Base-by-base conservation (phyloP, 2,113 vertebrate species). In the Calyptomena viridis region DNA sequence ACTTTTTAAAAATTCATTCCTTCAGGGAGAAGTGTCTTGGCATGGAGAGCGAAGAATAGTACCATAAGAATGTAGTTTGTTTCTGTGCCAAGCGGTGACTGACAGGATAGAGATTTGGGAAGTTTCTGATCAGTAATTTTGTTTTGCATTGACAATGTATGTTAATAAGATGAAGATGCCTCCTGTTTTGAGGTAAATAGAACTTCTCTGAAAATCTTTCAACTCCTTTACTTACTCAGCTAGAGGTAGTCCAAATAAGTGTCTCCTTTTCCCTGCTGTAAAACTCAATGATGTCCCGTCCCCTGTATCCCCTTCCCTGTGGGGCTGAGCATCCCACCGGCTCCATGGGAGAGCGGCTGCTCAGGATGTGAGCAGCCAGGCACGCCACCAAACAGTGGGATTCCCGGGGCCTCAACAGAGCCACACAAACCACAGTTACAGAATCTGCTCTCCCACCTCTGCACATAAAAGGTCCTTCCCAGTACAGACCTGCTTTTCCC, bases 301-400 rank as follows among this genome's bases (percentile, higher is more conserved):
- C 5, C 7, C 33, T 6, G 13, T 28, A 4, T 63, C 27, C 28
- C 24, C 20, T 90, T 9, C 7, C 12, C 23, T 37, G 46, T 18
- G 46, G 12, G 68, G 46, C 76, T 80, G 83, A 73, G 46, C n/a
- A 10, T 40, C 52, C 62, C 1, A 0, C 12, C 40, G 35, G 35
- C 58, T 35, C 39, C 2, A 2, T 2, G 5, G 55, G 14, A 63
- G 37, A 42, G 42, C 1, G 2, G 21, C 63, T 0, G 1, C 40
- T 39, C 40, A 12, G 21, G n/a, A 8, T 3, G 19, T 1, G 6
- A 74, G 62, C 1, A 1, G 35, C 33, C 49, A 25, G 35, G 58
- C 49, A 31, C 8, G 6, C 7, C 25, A 12, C 15, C 6, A 5
- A 12, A 1, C 33, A 27, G 14, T 2, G 4, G 64, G n/a, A 22